Percentiles rank a stretch among this genome's conserved stretches.
Conservation (phyloP, 1,140 invertebrate species). For the Euglossa dilemma region DNA sequence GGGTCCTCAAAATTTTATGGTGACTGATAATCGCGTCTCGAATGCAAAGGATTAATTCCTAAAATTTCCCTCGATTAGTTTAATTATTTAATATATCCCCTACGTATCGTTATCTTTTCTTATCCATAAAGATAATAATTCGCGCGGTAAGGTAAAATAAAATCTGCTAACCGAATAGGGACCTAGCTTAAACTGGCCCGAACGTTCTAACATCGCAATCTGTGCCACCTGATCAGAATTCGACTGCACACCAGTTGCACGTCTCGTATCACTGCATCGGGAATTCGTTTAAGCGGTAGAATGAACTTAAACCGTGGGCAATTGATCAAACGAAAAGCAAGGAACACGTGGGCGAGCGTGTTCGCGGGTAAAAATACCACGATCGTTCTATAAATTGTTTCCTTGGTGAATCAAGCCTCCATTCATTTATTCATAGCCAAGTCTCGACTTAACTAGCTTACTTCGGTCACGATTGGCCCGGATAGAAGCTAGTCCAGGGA, state of each 20-base stretch:
- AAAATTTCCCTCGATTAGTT: no score
- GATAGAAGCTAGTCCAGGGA: background rate
- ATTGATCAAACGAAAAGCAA: conserved; percentile 16
- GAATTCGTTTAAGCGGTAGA: background rate
- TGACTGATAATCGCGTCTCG: no score
- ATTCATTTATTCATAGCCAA: conserved; percentile 42
- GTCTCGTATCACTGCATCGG: background rate
- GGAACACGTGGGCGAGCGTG: conserved; percentile 14
- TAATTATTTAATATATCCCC: no score
- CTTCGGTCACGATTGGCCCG: conserved; percentile 1
- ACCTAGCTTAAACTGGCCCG: no score
- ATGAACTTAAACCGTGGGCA: background rate
- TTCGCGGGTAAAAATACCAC: conserved; percentile 35
- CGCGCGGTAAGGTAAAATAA: no score
- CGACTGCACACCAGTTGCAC: background rate
- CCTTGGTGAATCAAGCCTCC: conserved; percentile 26
- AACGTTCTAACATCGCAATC: background rate
- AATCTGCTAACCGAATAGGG: no score
- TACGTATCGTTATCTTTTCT: no score
- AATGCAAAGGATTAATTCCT: no score
- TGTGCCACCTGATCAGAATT: background rate
- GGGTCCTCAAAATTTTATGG: no score
- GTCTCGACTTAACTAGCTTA: background rate
- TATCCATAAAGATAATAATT: no score
- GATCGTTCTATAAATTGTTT: conserved; percentile 49